phyloP scores from a whole-genome alignment of 2,888 invertebrate species.

The Patella ulyssiponensis region DNA sequence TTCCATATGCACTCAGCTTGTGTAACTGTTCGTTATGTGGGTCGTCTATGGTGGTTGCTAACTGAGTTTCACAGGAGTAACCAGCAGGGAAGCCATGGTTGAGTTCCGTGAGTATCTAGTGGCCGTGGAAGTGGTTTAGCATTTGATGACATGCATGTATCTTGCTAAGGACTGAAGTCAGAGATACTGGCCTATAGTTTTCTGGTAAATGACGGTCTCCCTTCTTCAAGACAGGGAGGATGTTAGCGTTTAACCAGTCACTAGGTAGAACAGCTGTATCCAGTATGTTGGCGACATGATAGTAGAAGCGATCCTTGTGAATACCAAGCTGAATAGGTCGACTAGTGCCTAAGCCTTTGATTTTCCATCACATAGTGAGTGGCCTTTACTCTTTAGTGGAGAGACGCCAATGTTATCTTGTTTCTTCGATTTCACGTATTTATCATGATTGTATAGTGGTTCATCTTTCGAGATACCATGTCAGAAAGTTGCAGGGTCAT shows the following conservation, averaged over 20 bases:
- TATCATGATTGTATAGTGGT: too few species aligned
- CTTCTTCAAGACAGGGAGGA: slow-evolving; percentile 23
- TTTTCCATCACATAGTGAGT: too few species aligned
- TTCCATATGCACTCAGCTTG: too few species aligned
- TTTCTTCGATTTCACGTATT: too few species aligned
- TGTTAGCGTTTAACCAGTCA: slow-evolving; percentile 19
- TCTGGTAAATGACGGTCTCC: slow-evolving; percentile 22
- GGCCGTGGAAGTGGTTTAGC: slow-evolving; percentile 21
- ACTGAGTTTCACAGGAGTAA: slow-evolving; percentile 25
- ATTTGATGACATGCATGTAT: slow-evolving; percentile 21
- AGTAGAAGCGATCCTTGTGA: too few species aligned
- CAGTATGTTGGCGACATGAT: neutral
- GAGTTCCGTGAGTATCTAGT: slow-evolving; percentile 12
- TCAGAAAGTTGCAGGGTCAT: too few species aligned
- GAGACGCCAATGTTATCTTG: too few species aligned
- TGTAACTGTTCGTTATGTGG: too few species aligned
- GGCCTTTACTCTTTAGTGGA: too few species aligned
- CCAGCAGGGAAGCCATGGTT: slow-evolving; percentile 26
- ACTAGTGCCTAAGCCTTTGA: too few species aligned
- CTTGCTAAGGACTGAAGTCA: slow-evolving; percentile 20
- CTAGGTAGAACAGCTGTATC: slow-evolving; percentile 13
- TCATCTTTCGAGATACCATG: too few species aligned
- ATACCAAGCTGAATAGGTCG: too few species aligned
- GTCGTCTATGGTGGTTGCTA: slow-evolving; percentile 17
- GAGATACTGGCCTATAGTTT: slow-evolving; percentile 25